A percentile compares a stretch with the other conserved stretches of the same genome.
Conservation (phyloP, 2,113 vertebrate species). For the Felis chaus region DNA sequence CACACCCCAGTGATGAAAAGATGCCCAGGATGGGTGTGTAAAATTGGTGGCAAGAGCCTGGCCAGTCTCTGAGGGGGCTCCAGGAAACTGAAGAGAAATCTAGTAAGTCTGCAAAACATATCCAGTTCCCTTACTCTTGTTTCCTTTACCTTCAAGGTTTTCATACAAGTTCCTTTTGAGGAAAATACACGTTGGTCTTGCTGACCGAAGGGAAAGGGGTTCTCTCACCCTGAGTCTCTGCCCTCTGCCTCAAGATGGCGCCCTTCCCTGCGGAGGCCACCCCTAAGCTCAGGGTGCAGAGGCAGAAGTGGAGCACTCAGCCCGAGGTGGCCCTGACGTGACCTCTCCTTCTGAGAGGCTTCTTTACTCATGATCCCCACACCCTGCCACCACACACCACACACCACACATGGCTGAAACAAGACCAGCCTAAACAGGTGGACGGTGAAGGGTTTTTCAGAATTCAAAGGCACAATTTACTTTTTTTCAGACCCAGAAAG, state of each 20-base stretch:
- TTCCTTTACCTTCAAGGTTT: not conserved
- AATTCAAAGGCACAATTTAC: not conserved
- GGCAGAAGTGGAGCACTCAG: not conserved
- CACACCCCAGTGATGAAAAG: not conserved
- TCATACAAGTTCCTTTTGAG: not conserved
- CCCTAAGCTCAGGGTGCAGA: no score
- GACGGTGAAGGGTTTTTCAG: no score
- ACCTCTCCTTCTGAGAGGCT: not conserved
- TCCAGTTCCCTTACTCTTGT: not conserved
- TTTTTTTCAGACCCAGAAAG: not conserved
- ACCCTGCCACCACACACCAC: not conserved
- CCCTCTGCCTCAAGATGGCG: not conserved
- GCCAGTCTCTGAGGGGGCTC: not conserved
- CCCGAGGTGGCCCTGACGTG: no score
- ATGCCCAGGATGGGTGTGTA: no score
- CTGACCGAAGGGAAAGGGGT: not conserved
- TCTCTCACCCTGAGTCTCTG: no score
- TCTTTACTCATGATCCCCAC: not conserved
- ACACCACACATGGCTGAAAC: not conserved
- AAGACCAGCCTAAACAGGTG: rapidly evolving
- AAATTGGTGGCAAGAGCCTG: rapidly evolving
- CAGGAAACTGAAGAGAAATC: not conserved
- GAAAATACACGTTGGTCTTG: not conserved
- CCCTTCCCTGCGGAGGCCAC: not conserved
- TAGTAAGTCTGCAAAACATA: no score